Conservation (phyloP, 1,140 invertebrate species). For the Megalonaias nervosa region DNA sequence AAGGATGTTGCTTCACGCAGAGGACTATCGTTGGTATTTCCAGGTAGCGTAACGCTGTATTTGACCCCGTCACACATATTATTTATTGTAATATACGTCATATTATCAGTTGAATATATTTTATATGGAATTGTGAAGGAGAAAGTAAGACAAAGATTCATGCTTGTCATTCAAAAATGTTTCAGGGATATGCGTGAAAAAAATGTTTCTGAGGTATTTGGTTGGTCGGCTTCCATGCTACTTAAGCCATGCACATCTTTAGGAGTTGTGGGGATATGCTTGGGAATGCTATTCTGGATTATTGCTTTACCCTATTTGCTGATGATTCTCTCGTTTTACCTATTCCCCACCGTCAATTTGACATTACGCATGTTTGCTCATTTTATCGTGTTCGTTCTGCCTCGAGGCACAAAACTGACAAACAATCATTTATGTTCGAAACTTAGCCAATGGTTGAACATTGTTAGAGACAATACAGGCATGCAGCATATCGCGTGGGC, state of each 20-base stretch:
- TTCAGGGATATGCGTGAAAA: constrained; percentile 22
- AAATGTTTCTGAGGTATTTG: constrained; percentile 14
- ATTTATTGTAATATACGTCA: constrained; percentile 15
- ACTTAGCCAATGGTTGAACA: background rate
- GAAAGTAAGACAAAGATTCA: constrained; percentile 17
- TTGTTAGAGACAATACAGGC: background rate
- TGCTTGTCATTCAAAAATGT: constrained; percentile 15
- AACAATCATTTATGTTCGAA: background rate
- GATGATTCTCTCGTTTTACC: constrained; percentile 1
- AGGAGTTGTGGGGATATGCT: constrained; percentile 17
- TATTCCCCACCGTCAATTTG: too few species aligned
- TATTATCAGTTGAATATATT: constrained; percentile 9
- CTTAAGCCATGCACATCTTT: constrained; percentile 20
- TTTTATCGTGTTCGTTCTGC: constrained; percentile 13
- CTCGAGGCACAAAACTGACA: background rate
- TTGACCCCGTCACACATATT: constrained; percentile 17
- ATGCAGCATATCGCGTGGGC: background rate
- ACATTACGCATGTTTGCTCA: too few species aligned
- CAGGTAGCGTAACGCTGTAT: constrained; percentile 17
- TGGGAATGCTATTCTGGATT: constrained; percentile 17
- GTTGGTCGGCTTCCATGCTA: background rate
- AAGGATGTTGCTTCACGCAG: constrained; percentile 6
- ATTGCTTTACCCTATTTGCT: constrained; percentile 14
- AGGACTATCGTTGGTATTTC: constrained; percentile 11
- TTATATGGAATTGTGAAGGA: constrained; percentile 8